These are phyloP conservation scores for Stichopus chloronotus DNA, from an alignment of 35 echinoderm and acorn worm genomes.

Conservation along the genomic window DNA sequence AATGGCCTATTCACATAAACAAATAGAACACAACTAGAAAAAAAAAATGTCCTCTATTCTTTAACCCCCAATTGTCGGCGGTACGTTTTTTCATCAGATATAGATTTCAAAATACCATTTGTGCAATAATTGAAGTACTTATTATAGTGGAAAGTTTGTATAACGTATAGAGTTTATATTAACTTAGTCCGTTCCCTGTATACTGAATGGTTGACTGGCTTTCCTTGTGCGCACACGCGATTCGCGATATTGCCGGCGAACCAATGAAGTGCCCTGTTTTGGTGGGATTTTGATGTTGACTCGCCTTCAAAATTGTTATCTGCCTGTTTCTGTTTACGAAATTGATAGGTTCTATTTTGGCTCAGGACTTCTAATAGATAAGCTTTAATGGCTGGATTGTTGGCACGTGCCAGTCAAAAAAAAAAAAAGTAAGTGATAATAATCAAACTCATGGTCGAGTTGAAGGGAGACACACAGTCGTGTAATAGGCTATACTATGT, in stretches of 20 bases:
- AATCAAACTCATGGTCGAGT: neutral
- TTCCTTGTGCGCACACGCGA: conserved; percentile 41
- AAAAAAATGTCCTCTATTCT: conserved; percentile 31
- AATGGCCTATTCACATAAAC: conserved; percentile 55
- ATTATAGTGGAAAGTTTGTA: conserved; percentile 26
- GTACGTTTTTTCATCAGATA: conserved; percentile 23
- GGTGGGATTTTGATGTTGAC: conserved; percentile 8
- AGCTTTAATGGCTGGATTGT: neutral
- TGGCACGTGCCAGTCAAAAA: conserved; percentile 45
- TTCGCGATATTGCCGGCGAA: conserved; percentile 20
- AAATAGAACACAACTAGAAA: conserved; percentile 28
- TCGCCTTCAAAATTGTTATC: conserved; percentile 20
- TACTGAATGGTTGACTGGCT: conserved; percentile 4
- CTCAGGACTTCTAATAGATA: conserved; percentile 24
- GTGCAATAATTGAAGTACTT: conserved; percentile 38
- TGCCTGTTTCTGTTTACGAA: conserved; percentile 33
- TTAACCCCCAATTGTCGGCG: neutral
- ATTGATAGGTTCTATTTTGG: conserved; percentile 47
- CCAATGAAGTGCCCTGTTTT: conserved; percentile 47
- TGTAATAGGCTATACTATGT: neutral
- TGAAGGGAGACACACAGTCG: neutral
- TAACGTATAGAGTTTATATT: conserved; percentile 32
- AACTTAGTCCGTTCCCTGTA: conserved; percentile 17
- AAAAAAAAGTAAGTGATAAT: too few species aligned
- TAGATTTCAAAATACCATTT: conserved; percentile 52